These are phyloP conservation scores for Oryzias celebensis DNA, from an alignment of 2,113 vertebrate genomes.

Conservation along the genomic window DNA sequence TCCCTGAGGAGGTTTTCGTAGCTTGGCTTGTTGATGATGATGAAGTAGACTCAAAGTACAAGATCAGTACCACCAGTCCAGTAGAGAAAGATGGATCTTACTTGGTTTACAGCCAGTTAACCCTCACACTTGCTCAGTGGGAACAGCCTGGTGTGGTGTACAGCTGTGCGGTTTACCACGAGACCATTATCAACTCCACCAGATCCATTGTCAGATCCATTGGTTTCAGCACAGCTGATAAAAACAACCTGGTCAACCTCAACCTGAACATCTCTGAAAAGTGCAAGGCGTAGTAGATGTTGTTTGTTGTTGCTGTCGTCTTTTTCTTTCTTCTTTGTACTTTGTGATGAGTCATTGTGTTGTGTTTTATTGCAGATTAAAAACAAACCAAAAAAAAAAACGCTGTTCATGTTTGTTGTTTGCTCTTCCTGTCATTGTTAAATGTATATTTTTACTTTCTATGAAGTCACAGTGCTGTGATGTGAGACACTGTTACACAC, in stretches of 20 bases:
- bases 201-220: conserved; percentile 64
- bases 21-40: conserved; percentile 73
- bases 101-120: conserved; percentile 69
- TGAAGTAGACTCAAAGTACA: background rate
- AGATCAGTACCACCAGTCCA: conserved; percentile 49
- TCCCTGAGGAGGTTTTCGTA: conserved; percentile 66
- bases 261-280: conserved; percentile 55
- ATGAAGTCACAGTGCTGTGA: background rate
- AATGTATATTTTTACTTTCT: conserved; percentile 2
- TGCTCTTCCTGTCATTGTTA: conserved; percentile 47
- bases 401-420: conserved; percentile 54
- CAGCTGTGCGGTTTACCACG: conserved; percentile 73
- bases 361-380: conserved; percentile 62
- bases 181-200: conserved; percentile 38
- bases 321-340: conserved; percentile 49
- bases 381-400: conserved; percentile 56
- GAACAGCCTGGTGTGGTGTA: conserved; percentile 19
- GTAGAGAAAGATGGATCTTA: conserved; percentile 36
- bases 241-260: conserved; percentile 63
- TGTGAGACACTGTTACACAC: background rate
- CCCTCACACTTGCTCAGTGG: conserved; percentile 43
- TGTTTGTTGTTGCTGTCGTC: conserved; percentile 35
- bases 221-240: conserved; percentile 25
- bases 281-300: conserved; percentile 64
- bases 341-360: conserved; percentile 36